A percentile compares a stretch with the other conserved stretches of the same genome.
These are phyloP conservation scores for Drosophila quinaria DNA, from an alignment of 2,888 invertebrate genomes.

Conservation along the genomic window DNA sequence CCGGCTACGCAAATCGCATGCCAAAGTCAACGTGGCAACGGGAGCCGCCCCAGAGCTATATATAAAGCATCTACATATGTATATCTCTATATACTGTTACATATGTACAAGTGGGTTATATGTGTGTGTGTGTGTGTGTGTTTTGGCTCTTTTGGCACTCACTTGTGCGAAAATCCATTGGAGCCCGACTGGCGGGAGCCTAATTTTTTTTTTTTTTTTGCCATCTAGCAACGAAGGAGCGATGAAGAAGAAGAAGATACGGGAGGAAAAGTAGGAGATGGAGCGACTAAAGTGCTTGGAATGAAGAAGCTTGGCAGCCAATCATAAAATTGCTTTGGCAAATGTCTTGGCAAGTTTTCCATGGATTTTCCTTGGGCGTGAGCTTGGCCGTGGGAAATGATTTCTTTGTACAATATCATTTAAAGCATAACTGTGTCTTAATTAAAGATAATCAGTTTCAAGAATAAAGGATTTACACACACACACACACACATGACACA, in stretches of 20 bases:
- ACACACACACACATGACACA: conserved; percentile 18
- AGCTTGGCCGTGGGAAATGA: conserved; percentile 25
- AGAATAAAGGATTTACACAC: conserved; percentile 11
- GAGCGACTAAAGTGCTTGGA: conserved; percentile 27
- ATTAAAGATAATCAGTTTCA: conserved; percentile 37
- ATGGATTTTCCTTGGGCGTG: not conserved
- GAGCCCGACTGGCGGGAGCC: conserved; percentile 88
- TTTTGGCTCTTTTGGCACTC: conserved; percentile 78
- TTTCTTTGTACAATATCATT: conserved; percentile 4
- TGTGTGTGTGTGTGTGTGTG: conserved; percentile 8
- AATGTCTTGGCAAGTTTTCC: conserved; percentile 54
- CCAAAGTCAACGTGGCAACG: conserved; percentile 62
- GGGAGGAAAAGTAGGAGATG: not conserved
- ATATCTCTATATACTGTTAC: conserved; percentile 4
- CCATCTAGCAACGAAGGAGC: conserved; percentile 25
- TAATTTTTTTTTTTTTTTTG: conserved; percentile 64
- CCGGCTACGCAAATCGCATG: conserved; percentile 59
- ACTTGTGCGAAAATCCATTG: conserved; percentile 81
- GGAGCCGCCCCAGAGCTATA: conserved; percentile 62
- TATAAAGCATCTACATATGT: conserved; percentile 17
- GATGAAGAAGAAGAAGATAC: conserved; percentile 6
- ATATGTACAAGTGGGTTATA: conserved; percentile 4
- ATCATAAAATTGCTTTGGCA: conserved; percentile 70
- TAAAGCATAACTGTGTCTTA: conserved; percentile 43
- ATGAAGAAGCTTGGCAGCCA: conserved; percentile 62